Evolutionary conservation across 2,888 invertebrate species (phyloP).

Genomic region (Cartodere bifasciata): DNA sequence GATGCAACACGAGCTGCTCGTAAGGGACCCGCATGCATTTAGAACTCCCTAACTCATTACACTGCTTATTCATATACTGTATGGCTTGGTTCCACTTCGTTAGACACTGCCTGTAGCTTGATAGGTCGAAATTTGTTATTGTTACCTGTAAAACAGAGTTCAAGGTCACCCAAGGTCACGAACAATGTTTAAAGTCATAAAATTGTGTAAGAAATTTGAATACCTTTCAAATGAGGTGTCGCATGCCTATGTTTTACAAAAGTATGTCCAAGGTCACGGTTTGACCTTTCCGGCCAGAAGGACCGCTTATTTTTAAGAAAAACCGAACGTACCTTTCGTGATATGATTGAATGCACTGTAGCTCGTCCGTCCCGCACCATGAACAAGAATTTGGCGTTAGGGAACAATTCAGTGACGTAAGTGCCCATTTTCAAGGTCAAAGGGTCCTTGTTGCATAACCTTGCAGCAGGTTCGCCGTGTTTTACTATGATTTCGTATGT

Average conservation of each 20-base stretch:
- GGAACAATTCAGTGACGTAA: slow-evolving; percentile 89
- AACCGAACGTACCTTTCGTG: slow-evolving; percentile 63
- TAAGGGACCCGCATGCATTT: slow-evolving; percentile 85
- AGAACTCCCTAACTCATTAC: slow-evolving; percentile 62
- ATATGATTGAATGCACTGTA: slow-evolving; percentile 96
- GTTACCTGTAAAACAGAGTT: slow-evolving; percentile 20
- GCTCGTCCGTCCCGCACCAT: slow-evolving; percentile 98
- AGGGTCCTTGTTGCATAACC: slow-evolving; percentile 98
- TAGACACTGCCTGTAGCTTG: slow-evolving; percentile 87
- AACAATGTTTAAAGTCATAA: too few relatives aligned
- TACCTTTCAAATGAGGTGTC: too few relatives aligned
- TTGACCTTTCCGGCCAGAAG: too few relatives aligned
- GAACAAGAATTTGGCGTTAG: slow-evolving; percentile 94
- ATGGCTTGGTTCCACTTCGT: slow-evolving; percentile 95
- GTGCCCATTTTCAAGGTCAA: slow-evolving; percentile 94
- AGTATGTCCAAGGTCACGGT: too few relatives aligned
- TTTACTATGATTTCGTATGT: slow-evolving; percentile 91
- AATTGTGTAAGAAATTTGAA: too few relatives aligned
- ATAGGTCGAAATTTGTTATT: slow-evolving; percentile 75
- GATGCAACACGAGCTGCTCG: slow-evolving; percentile 93
- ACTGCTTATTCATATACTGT: slow-evolving; percentile 88
- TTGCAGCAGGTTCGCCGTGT: slow-evolving; percentile 88
- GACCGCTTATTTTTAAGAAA: too few relatives aligned
- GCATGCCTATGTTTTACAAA: too few relatives aligned
- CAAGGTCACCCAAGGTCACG: too few relatives aligned